Evolutionary conservation across 2,113 vertebrate genomes (phyloP).

Genomic region (Heterocephalus glaber): DNA sequence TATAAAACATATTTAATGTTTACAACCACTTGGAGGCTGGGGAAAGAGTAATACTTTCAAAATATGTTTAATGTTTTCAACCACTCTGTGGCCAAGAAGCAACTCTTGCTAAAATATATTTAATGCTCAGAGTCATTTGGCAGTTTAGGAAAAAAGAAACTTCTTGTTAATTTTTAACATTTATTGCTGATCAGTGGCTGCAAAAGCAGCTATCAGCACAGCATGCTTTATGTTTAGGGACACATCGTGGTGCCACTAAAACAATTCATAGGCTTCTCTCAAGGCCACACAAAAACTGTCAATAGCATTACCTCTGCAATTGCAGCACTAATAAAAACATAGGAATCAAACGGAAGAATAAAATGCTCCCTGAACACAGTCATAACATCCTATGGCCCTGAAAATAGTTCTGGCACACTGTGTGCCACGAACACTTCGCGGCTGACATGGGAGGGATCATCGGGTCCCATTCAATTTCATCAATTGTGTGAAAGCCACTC

Average conservation of each 20-base stretch:
- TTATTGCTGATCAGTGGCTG: slow-evolving; percentile 79
- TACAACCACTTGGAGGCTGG: slow-evolving; percentile 74
- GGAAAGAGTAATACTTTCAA: slow-evolving; percentile 81
- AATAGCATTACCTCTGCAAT: slow-evolving; percentile 51
- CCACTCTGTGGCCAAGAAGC: slow-evolving; percentile 68
- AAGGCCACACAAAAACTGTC: slow-evolving; percentile 48
- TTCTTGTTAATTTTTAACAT: slow-evolving; percentile 84
- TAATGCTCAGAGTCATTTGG: slow-evolving; percentile 80
- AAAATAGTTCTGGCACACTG: slow-evolving; percentile 11
- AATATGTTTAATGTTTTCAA: slow-evolving; percentile 82
- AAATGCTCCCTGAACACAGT: slow-evolving; percentile 43
- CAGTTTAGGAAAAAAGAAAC: slow-evolving; percentile 68
- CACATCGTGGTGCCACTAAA: neutral
- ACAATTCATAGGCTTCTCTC: slow-evolving; percentile 63
- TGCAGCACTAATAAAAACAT: slow-evolving; percentile 44
- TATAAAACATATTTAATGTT: slow-evolving; percentile 85
- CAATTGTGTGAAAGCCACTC: slow-evolving; percentile 28
- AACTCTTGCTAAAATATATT: slow-evolving; percentile 71
- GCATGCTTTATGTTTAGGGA: slow-evolving; percentile 68
- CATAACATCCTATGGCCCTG: neutral
- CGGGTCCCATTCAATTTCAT: slow-evolving; percentile 1
- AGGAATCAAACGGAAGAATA: slow-evolving; percentile 52
- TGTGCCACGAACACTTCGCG: neutral
- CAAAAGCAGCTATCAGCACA: slow-evolving; percentile 58
- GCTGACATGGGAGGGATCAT: neutral